phyloP scores from a whole-genome alignment of 2,888 invertebrate species.

The Furcula furcula region DNA sequence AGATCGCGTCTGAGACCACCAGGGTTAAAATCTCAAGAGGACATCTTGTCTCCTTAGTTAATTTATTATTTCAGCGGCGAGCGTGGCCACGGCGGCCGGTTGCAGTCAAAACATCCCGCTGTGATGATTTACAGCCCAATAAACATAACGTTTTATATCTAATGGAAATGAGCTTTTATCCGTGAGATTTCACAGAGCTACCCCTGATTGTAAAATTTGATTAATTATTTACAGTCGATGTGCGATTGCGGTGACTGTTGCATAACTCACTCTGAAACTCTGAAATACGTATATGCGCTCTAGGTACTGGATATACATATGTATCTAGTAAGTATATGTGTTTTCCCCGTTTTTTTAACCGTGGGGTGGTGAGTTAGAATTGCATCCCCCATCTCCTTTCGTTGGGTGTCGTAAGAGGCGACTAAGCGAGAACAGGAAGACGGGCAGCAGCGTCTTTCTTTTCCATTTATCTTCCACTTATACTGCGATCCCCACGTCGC shows the following conservation, averaged over 20 bases:
- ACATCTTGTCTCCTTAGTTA: constrained; percentile 66
- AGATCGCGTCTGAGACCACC: constrained; percentile 60
- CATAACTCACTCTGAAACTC: constrained; percentile 30
- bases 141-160: constrained; percentile 74
- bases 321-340: no score
- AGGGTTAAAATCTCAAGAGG: constrained; percentile 61
- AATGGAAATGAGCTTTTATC: constrained; percentile 76
- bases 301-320: no score
- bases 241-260: constrained; percentile 13
- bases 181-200: constrained; percentile 68
- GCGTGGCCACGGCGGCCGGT: constrained; percentile 46
- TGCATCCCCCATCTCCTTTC: no score
- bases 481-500: no score
- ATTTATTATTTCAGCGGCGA: constrained; percentile 77
- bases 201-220: constrained; percentile 54
- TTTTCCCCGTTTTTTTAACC: no score
- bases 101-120: constrained; percentile 76
- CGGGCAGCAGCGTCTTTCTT: no score
- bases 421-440: no score
- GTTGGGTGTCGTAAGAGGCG: no score
- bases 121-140: constrained; percentile 74
- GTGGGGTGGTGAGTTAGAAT: no score
- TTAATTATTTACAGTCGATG: constrained; percentile 36
- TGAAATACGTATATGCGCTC: no score
- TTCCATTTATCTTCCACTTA: no score